phyloP scores from a whole-genome alignment of 2,113 vertebrate genomes.

The Gymnarchus niloticus region DNA sequence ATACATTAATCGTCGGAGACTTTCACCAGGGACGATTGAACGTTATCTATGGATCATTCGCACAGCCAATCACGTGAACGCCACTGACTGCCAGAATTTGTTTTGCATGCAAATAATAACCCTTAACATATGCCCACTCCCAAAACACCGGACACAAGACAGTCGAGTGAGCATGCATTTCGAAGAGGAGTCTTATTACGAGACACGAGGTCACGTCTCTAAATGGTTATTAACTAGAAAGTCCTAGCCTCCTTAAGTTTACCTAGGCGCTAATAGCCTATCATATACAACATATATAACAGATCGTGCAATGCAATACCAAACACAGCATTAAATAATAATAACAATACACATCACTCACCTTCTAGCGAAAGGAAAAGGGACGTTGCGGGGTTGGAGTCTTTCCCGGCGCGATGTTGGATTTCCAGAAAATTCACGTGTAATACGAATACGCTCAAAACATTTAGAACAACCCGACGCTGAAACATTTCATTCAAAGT shows the following conservation, averaged over 20 bases:
- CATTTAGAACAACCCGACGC: neutral
- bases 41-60: slow-evolving; percentile 40
- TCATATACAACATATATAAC: no score
- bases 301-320: neutral
- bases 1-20: slow-evolving; percentile 31
- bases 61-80: slow-evolving; percentile 32
- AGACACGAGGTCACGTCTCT: slow-evolving; percentile 44
- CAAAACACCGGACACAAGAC: slow-evolving; percentile 20
- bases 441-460: neutral
- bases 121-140: slow-evolving; percentile 28
- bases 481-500: neutral
- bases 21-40: slow-evolving; percentile 20
- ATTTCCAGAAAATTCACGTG: neutral
- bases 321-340: neutral
- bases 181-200: slow-evolving; percentile 44
- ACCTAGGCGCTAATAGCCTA: no score
- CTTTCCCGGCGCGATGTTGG: neutral
- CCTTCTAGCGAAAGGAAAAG: slow-evolving; percentile 7
- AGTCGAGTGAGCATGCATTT: slow-evolving; percentile 36
- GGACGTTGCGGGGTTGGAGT: neutral
- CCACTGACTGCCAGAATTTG: slow-evolving; percentile 17
- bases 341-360: neutral
- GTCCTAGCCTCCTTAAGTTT: slow-evolving; percentile 25
- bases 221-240: slow-evolving; percentile 35
- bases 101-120: slow-evolving; percentile 35